Conservation (phyloP, 2,888 invertebrate species). For the Myopa tessellatipennis region DNA sequence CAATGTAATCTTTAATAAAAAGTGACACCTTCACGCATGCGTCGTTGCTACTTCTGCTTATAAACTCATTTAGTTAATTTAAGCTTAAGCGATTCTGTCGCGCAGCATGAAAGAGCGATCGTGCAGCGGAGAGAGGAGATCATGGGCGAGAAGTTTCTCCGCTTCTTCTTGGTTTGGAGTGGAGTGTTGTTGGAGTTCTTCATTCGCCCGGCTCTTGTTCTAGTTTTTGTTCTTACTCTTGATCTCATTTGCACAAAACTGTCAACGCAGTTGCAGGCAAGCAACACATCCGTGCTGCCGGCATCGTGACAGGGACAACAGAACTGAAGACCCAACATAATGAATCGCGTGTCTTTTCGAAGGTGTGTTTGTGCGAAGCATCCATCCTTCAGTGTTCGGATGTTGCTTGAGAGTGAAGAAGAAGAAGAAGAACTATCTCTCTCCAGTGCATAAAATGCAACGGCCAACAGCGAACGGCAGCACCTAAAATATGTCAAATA, state of each 20-base stretch:
- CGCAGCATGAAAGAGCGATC: conserved; percentile 41
- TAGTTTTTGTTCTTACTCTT: not conserved
- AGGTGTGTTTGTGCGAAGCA: conserved; percentile 12
- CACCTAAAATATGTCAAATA: conserved; percentile 56
- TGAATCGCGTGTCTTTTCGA: conserved; percentile 39
- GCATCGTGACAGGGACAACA: conserved; percentile 27
- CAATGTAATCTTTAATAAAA: conserved; percentile 60
- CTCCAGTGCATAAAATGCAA: conserved; percentile 27
- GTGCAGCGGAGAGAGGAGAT: too few species aligned
- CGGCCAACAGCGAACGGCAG: conserved; percentile 60
- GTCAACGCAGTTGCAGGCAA: conserved; percentile 44
- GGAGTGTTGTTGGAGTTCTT: too few species aligned
- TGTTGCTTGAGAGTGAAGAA: not conserved
- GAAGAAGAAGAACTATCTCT: too few species aligned
- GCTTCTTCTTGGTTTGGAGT: too few species aligned
- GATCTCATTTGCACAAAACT: conserved; percentile 37
- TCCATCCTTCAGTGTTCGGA: conserved; percentile 21
- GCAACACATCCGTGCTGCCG: not conserved
- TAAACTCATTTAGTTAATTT: conserved; percentile 54
- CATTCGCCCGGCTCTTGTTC: too few species aligned
- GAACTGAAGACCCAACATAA: conserved; percentile 5
- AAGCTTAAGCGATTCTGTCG: conserved; percentile 52
- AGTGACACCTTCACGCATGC: conserved; percentile 66
- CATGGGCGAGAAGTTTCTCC: too few species aligned
- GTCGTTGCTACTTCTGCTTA: conserved; percentile 41